Conservation (phyloP, 2,888 invertebrate species). For the Leptothorax acervorum region DNA sequence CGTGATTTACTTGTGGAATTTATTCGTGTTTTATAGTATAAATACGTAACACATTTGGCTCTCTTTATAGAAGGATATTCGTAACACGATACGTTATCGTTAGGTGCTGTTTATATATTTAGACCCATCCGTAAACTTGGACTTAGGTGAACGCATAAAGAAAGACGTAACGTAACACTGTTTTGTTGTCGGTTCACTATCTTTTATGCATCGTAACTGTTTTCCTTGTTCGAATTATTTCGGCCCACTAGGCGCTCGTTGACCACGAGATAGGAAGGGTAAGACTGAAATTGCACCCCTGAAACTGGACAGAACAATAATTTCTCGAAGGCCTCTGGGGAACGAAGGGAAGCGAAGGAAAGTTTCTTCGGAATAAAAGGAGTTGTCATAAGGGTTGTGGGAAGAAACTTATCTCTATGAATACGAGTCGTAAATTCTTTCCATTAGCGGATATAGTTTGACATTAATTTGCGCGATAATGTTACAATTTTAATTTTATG, state of each 20-base stretch:
- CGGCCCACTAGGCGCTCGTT: slow-evolving; percentile 65
- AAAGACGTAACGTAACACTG: too few species aligned
- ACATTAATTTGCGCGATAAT: slow-evolving; percentile 23
- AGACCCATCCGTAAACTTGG: too few species aligned
- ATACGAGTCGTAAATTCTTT: slow-evolving; percentile 30
- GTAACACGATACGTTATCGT: too few species aligned
- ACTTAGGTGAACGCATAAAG: too few species aligned
- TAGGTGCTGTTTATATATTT: too few species aligned
- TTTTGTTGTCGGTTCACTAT: slow-evolving; percentile 34
- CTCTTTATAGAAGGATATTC: too few species aligned
- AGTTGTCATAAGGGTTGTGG: slow-evolving; percentile 22
- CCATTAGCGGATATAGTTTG: slow-evolving; percentile 1
- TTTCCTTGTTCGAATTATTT: slow-evolving; percentile 67
- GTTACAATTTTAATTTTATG: slow-evolving; percentile 19
- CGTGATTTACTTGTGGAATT: slow-evolving; percentile 22
- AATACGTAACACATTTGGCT: slow-evolving; percentile 1
- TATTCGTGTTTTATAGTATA: not conserved
- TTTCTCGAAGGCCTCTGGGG: slow-evolving; percentile 52
- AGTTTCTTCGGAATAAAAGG: slow-evolving; percentile 31
- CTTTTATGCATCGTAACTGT: slow-evolving; percentile 49
- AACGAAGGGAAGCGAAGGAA: slow-evolving; percentile 46
- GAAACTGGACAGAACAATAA: slow-evolving; percentile 75
- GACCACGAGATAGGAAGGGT: slow-evolving; percentile 56
- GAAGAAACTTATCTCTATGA: slow-evolving; percentile 41
- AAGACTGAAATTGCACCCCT: slow-evolving; percentile 67